Evolutionary conservation across 2,888 invertebrate genomes (phyloP).

Genomic region (Cheilosia urbana): DNA sequence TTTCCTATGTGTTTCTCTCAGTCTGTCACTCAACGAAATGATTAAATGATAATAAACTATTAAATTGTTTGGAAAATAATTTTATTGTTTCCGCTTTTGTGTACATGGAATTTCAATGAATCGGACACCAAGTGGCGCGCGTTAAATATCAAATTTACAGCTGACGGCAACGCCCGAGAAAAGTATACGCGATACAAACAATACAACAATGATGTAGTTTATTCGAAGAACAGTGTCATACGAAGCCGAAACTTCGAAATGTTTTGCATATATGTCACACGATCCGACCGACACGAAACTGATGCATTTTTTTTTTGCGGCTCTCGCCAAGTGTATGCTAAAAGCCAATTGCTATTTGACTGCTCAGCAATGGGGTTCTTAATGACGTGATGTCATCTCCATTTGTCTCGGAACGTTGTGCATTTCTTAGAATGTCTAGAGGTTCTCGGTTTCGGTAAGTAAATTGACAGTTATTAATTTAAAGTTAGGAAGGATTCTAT

Average conservation of each 20-base stretch:
- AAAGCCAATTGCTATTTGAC: conserved; percentile 60
- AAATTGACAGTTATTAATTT: conserved; percentile 5
- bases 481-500: not conserved
- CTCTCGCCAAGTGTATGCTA: conserved; percentile 42
- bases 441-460: not conserved
- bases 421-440: conserved; percentile 32
- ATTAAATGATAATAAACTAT: conserved; percentile 27
- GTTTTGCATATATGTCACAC: conserved; percentile 18
- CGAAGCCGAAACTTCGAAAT: conserved; percentile 37
- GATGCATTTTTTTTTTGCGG: conserved; percentile 17
- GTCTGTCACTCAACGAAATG: not conserved
- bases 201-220: conserved; percentile 47
- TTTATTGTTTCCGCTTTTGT: not conserved
- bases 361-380: conserved; percentile 20
- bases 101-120: conserved; percentile 33
- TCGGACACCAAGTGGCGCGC: conserved; percentile 25
- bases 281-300: too few species aligned
- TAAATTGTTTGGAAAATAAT: not conserved
- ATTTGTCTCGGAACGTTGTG: not conserved
- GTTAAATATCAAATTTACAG: conserved; percentile 13
- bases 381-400: conserved; percentile 46
- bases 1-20: too few species aligned
- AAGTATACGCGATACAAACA: not conserved
- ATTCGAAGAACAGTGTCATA: conserved; percentile 41
- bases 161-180: not conserved